These are phyloP conservation scores for Procavia capensis DNA, from an alignment of 2,113 vertebrate species.

Conservation along the genomic window DNA sequence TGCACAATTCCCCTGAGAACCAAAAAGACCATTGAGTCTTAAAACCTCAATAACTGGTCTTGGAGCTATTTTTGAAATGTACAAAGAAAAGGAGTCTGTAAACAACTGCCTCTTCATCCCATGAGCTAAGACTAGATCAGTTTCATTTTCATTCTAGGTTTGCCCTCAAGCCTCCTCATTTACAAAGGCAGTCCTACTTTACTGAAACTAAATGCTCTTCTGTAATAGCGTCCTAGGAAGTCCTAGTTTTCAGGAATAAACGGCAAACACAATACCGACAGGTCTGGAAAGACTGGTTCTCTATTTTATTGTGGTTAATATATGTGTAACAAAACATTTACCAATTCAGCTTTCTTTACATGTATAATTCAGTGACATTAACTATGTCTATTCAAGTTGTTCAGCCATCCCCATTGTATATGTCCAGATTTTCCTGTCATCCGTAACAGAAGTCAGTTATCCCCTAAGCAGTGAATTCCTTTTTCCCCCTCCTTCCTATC, in stretches of 20 bases:
- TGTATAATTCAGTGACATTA: background rate
- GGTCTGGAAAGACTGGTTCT: background rate
- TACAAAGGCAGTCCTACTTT: background rate
- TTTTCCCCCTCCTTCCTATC: background rate
- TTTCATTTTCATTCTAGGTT: background rate
- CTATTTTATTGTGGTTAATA: background rate
- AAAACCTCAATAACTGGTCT: slow-evolving; percentile 21
- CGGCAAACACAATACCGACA: background rate
- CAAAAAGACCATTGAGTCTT: slow-evolving; percentile 1
- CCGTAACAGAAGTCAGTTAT: background rate
- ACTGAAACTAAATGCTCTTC: background rate
- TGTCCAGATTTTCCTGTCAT: background rate
- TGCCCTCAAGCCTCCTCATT: background rate
- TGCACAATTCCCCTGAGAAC: background rate
- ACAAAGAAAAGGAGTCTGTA: background rate
- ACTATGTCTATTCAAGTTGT: background rate
- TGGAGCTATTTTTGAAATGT: slow-evolving; percentile 6
- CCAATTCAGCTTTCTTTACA: background rate
- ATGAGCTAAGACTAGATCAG: background rate
- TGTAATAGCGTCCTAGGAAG: background rate
- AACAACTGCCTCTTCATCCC: background rate
- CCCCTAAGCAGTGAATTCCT: background rate
- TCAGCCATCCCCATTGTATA: background rate
- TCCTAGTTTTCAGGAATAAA: background rate
- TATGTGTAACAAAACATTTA: background rate